Percentiles rank a stretch among this genome's conserved stretches.
phyloP scores from a whole-genome alignment of 2,113 vertebrate species.

The Pachyramphus minor region DNA sequence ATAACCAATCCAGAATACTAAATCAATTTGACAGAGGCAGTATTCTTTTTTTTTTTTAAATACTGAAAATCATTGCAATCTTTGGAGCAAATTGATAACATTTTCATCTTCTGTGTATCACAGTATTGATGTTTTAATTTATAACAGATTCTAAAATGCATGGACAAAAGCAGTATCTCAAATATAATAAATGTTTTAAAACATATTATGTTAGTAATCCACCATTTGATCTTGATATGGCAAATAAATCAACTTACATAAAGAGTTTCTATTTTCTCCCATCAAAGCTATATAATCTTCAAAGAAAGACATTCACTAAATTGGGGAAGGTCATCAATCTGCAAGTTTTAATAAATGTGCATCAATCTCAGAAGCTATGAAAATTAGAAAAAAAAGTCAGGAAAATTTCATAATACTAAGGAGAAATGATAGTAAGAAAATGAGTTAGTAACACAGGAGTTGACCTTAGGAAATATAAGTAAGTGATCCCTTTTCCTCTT shows the following conservation, averaged over 20 bases:
- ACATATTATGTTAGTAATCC: neutral
- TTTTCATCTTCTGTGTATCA: slow-evolving; percentile 27
- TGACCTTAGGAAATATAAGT: neutral
- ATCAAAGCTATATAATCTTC: slow-evolving; percentile 7
- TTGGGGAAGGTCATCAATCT: slow-evolving; percentile 2
- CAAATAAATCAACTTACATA: slow-evolving; percentile 24
- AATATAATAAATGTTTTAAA: slow-evolving; percentile 16
- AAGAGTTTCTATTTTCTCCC: slow-evolving; percentile 7
- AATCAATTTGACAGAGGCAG: neutral
- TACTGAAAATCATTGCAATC: slow-evolving; percentile 31
- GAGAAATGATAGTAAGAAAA: neutral
- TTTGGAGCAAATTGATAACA: neutral
- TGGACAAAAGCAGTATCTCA: neutral
- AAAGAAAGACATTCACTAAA: slow-evolving; percentile 28
- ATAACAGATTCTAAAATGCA: slow-evolving; percentile 31
- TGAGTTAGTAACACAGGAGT: neutral
- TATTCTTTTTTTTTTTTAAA: slow-evolving; percentile 25
- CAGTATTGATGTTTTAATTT: slow-evolving; percentile 37
- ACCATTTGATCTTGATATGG: slow-evolving; percentile 8
- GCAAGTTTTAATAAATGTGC: slow-evolving; percentile 7
- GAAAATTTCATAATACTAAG: neutral
- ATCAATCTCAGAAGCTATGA: neutral
- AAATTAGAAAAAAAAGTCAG: neutral
- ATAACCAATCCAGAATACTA: neutral
- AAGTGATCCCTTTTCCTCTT: neutral